Base-by-base conservation (phyloP, 2,888 invertebrate genomes). In the Himalopsyche kuldschensis region DNA sequence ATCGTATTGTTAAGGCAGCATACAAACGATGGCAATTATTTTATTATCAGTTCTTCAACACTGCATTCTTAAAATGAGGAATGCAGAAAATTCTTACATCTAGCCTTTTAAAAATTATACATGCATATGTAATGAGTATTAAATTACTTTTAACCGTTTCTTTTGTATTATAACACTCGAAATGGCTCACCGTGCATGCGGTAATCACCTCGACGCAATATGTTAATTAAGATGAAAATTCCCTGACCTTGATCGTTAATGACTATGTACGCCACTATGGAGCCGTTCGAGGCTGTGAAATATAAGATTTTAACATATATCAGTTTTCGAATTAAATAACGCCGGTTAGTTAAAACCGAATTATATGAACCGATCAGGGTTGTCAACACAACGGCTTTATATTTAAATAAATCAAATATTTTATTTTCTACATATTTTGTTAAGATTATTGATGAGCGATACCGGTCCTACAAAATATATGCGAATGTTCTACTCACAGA, bases 61-160 rank as follows among this genome's bases (percentile, higher is more conserved):
- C 77, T 77, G 41, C 46, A 47, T 77, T 82, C 78, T 77, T 76
- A 55, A 24, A 10, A 20, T 55, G 63, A 77, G 82, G 78, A 77
- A 47, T 78, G 47, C 55, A 77, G 55, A 24, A 55, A 32, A 35
- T 77, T 77, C 35, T 77, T 27, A 31, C 20, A 17, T 55, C 55
- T 20, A 32, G 30, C 27, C 30, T 41, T 82, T 82, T 47, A 46
- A 76, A 83, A 83, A 83, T 83, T 83, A 83, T 80, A 83, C 77
- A 80, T 83, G 83, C 80, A 83, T 83, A 80, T 77, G 55, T 83
- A 83, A 83, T 83, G 83, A 83, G 83, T 76, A 83, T 83, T 80
- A 83, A 83, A 83, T 83, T 83, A 83, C 83, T 75, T 77, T 80
- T 76, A 83, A 83, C 80, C 83, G 83, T 83, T 83, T 80, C 83